Percentiles rank a stretch among this genome's conserved stretches.
phyloP scores from a whole-genome alignment of 2,797 vertebrate genomes.

The Rhyacichthys aspro region DNA sequence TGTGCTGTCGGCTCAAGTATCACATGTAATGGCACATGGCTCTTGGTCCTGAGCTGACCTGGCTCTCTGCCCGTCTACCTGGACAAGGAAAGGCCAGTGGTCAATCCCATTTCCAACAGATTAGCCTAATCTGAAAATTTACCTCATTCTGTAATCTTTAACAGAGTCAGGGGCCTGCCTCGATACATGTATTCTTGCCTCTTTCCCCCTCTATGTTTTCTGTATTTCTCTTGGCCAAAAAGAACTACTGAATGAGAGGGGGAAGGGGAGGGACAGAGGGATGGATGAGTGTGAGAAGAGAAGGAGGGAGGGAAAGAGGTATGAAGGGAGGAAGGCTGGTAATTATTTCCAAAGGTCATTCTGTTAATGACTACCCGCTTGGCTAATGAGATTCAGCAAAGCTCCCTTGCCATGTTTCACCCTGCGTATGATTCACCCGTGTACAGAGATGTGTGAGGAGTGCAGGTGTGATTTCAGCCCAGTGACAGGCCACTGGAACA shows the following conservation, averaged over 20 bases:
- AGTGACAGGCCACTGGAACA: constrained; percentile 67
- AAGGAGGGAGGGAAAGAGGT: constrained; percentile 68
- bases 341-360: constrained; percentile 99
- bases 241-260: constrained; percentile 80
- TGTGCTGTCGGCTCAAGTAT: constrained; percentile 42
- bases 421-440: constrained; percentile 78
- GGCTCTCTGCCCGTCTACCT: constrained; percentile 50
- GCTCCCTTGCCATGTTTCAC: constrained; percentile 82
- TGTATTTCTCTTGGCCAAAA: constrained; percentile 61
- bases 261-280: constrained; percentile 56
- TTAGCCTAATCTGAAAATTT: constrained; percentile 78
- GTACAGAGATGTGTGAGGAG: constrained; percentile 78
- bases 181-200: constrained; percentile 46
- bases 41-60: constrained; percentile 53
- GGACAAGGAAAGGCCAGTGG: constrained; percentile 57
- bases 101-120: constrained; percentile 77
- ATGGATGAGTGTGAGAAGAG: constrained; percentile 71
- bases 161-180: constrained; percentile 57
- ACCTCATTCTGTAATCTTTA: constrained; percentile 76
- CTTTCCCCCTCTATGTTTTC: constrained; percentile 37
- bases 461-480: constrained; percentile 77
- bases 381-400: constrained; percentile 97
- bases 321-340: constrained; percentile 83
- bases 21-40: constrained; percentile 67
- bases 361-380: constrained; percentile 96